A percentile compares a stretch with the other conserved stretches of the same genome.
These are phyloP conservation scores for Glaucomys volans DNA, from an alignment of 2,113 vertebrate genomes.

Conservation along the genomic window DNA sequence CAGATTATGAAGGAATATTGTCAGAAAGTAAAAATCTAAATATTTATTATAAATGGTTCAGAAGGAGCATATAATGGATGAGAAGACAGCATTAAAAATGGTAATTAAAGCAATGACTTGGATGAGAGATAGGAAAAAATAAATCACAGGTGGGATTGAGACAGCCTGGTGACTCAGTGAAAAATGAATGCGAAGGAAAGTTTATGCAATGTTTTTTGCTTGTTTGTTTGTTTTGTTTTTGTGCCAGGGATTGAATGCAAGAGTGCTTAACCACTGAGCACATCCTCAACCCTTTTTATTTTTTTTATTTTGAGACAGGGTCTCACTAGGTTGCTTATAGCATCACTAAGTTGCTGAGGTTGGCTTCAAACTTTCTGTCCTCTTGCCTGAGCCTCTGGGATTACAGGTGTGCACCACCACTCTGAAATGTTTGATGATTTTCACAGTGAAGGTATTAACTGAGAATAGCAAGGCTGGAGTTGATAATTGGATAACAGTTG, in stretches of 20 bases:
- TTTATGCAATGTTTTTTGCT: not conserved
- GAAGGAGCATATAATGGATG: not conserved
- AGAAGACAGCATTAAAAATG: not conserved
- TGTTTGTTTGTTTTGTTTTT: too few relatives aligned
- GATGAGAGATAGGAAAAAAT: not conserved
- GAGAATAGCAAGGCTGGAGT: not conserved
- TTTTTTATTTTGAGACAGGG: too few relatives aligned
- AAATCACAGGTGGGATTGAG: not conserved
- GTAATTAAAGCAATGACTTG: not conserved
- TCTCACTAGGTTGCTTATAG: too few relatives aligned
- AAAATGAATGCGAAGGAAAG: not conserved
- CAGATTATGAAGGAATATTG: not conserved
- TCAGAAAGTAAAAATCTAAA: not conserved
- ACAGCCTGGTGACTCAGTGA: not conserved
- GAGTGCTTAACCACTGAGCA: too few relatives aligned
- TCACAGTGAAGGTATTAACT: not conserved
- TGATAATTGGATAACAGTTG: not conserved
- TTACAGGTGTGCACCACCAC: too few relatives aligned
- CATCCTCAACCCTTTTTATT: too few relatives aligned
- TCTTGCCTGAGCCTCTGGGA: too few relatives aligned
- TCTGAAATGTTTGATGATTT: not conserved
- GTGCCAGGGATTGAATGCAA: too few relatives aligned
- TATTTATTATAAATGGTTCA: not conserved
- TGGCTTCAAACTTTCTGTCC: too few relatives aligned
- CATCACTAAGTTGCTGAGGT: too few relatives aligned